Percentiles rank a stretch among this genome's conserved stretches.
phyloP scores from a whole-genome alignment of 2,797 vertebrate species.

The Melopsittacus undulatus region DNA sequence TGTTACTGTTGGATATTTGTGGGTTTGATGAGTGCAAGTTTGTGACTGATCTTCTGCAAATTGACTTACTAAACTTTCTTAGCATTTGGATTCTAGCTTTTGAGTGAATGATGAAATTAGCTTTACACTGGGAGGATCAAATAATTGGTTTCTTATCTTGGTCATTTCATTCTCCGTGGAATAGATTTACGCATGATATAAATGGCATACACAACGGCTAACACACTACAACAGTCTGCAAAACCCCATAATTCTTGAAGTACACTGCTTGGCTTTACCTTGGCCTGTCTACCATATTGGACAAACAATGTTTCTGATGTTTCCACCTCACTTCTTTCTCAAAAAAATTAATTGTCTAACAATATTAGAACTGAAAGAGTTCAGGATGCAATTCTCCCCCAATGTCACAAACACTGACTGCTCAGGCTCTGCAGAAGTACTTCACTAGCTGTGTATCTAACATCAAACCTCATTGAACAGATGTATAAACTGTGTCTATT shows the following conservation, averaged over 20 bases:
- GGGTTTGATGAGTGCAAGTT: not conserved
- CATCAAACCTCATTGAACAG: not conserved
- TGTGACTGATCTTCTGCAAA: not conserved
- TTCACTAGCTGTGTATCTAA: not conserved
- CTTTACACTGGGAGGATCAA: not conserved
- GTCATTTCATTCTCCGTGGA: not conserved
- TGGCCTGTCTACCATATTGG: accelerated
- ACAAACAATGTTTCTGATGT: not conserved
- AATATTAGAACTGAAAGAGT: not conserved
- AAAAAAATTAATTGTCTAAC: not conserved
- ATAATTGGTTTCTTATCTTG: not conserved
- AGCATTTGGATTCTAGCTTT: not conserved
- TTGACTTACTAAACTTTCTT: not conserved
- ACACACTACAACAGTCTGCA: not conserved
- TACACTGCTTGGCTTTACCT: not conserved
- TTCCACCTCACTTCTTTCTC: not conserved
- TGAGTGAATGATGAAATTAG: not conserved
- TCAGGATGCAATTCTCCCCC: not conserved
- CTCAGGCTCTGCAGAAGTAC: not conserved
- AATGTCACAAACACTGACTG: not conserved
- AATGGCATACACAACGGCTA: not conserved
- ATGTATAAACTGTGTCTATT: not conserved
- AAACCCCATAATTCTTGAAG: not conserved
- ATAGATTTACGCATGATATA: not conserved
- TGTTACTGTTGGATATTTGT: not conserved